Base-by-base conservation (phyloP, 2,797 vertebrate genomes). In the Neopelma chrysocephalum region DNA sequence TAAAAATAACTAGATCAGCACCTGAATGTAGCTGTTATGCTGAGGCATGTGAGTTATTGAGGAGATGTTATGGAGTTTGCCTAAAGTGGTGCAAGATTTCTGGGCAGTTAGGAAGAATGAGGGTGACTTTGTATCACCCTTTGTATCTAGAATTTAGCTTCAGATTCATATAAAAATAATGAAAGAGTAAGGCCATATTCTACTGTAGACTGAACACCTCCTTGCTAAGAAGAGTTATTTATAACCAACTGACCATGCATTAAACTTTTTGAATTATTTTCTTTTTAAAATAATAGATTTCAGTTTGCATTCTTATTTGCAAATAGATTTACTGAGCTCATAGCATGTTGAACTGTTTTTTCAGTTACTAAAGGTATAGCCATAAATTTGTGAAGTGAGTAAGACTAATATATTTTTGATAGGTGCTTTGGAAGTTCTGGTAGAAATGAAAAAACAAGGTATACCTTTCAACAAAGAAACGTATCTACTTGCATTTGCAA, bases 401-500 rank as follows among this genome's bases (percentile, higher is more conserved):
- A 91, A 87, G 6, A 9, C 12, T 50, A 34, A 40, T 84, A 10
- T 47, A 25, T 91, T 96, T 96, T 95, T 91, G 47, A 31, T 96
- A 99, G 99, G 93, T 97, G 98, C 98, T 42, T 91, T 99, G 93
- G 98, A 98, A 76, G 96, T 99, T 36, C 91, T 99, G 32, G 70
- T 96, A 54, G 98, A 98, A 92, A 99, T 99, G 99, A 98, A 97
- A 97, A 98, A 95, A 50, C 98, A 98, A 95, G 95, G 96, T 56
- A 81, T 99, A 79, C 84, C 77, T 36, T 99, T 99, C 96, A 99
- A 90, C 93, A 98, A 96, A 96, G 98, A 99, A 75, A 99, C 98
- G 12, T 97, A 98, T 38, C 93, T 96, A 4, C 97, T 99, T 90
- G 99, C 98, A 42, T 97, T 96, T 96, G 99, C 97, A 56, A 98